Evolutionary conservation across 2,797 vertebrate genomes (phyloP), one percentile per base, ranked within the genome.

Genomic region (Liparis tanakae): DNA sequence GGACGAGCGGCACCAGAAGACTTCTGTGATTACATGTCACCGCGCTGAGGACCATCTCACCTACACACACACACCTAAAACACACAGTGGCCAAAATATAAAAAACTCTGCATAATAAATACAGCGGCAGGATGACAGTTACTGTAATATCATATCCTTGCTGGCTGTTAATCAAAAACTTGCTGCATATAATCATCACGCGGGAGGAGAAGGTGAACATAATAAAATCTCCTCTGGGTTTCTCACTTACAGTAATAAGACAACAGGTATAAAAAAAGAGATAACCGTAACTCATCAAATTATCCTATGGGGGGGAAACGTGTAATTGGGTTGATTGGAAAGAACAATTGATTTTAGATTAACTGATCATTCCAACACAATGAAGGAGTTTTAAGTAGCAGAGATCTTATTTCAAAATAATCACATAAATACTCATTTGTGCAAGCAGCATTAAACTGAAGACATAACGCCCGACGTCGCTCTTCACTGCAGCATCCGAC

Each of bases 71-170:
- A 33, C 30, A 55, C 72, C 20, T 17, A 33, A 22, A 51, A 41
- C 44, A 62, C 67, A 76, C 51, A 82, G 68, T 69, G 55, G 76
- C 73, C 60, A 60, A 78, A 89, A 80, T 74, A 70, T 61, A 79
- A 81, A 87, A 87, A 70, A 81, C 79, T 73, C 48, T 70, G 77
- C 77, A 87, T 88, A 76, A 83, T 82, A 76, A 79, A 84, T 69
- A 68, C 64, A 78, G 48, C 62, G 37, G 57, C 54, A 73, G 50
- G 70, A 46, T 78, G 86, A 72, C 79, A 72, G 61, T 70, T 82
- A 48, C 22, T 78, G 78, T 75, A 74, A 88, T 82, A 68, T 85
- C 39, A 79, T 78, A 84, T 79, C 68, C 68, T 34, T 66, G 30
- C 79, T 76, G 84, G 79, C 71, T 81, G 48, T 72, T 74, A 83